Evolutionary conservation across 2,888 invertebrate genomes (phyloP).

Genomic region (Agonum fuliginosum): DNA sequence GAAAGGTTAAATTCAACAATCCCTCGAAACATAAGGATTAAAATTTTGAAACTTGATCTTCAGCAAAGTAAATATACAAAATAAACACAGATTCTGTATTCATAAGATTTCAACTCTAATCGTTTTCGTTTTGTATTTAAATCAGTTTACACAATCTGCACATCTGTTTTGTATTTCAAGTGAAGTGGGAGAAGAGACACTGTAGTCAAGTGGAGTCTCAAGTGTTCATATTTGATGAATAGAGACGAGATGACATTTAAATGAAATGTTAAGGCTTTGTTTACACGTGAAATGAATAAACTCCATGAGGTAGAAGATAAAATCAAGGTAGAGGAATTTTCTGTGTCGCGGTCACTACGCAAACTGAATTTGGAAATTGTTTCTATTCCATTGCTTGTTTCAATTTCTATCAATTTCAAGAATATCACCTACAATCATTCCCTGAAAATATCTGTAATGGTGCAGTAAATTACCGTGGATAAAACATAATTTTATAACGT

Average conservation of each 20-base stretch:
- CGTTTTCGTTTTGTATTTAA: constrained; percentile 26
- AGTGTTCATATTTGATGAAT: not conserved
- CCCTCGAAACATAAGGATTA: not conserved
- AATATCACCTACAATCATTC: too few species aligned
- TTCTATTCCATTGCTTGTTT: too few species aligned
- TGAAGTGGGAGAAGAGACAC: too few species aligned
- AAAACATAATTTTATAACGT: too few species aligned
- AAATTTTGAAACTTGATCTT: constrained; percentile 16
- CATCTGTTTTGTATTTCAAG: constrained; percentile 11
- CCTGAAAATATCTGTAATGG: too few species aligned
- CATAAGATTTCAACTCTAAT: constrained; percentile 21
- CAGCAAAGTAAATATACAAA: constrained; percentile 5
- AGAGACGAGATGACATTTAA: not conserved
- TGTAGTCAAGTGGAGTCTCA: not conserved
- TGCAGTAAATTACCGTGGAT: too few species aligned
- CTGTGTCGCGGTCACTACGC: not conserved
- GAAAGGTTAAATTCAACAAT: not conserved
- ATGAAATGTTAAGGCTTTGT: not conserved
- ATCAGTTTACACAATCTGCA: constrained; percentile 27
- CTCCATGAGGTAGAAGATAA: not conserved
- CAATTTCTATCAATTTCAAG: too few species aligned
- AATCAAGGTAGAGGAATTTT: not conserved
- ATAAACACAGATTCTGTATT: constrained; percentile 20
- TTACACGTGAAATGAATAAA: constrained; percentile 1
- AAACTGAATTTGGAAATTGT: not conserved